phyloP scores from a whole-genome alignment of 2,113 vertebrate genomes.

The Gulo gulo region DNA sequence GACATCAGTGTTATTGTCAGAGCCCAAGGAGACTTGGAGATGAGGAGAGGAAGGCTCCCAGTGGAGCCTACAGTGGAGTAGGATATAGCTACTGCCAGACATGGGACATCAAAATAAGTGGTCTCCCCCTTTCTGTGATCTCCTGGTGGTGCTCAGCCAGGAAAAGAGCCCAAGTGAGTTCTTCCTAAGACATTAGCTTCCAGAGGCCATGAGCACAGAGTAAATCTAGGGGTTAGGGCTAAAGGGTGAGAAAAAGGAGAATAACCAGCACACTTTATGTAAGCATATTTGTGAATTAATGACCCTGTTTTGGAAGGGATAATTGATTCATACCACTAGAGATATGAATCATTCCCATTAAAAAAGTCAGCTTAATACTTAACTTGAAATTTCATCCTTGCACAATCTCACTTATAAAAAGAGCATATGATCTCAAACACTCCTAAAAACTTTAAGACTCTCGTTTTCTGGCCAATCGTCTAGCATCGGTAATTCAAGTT shows the following conservation, averaged over 20 bases:
- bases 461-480: background rate
- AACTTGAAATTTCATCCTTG: background rate
- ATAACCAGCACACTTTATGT: background rate
- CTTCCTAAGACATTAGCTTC: background rate
- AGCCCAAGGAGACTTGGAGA: background rate
- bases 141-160: background rate
- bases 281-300: background rate
- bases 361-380: background rate
- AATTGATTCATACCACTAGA: background rate
- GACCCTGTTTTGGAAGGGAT: background rate
- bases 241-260: background rate
- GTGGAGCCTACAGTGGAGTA: background rate
- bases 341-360: background rate
- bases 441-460: background rate
- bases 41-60: background rate
- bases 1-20: background rate
- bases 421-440: background rate
- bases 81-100: background rate
- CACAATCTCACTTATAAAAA: constrained; percentile 3
- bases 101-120: background rate
- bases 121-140: background rate
- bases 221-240: background rate
- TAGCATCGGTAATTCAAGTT: background rate
- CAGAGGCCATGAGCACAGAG: background rate
- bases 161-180: background rate